phyloP scores from a whole-genome alignment of 2,797 vertebrate species.

The Micropoecilia bifurca region DNA sequence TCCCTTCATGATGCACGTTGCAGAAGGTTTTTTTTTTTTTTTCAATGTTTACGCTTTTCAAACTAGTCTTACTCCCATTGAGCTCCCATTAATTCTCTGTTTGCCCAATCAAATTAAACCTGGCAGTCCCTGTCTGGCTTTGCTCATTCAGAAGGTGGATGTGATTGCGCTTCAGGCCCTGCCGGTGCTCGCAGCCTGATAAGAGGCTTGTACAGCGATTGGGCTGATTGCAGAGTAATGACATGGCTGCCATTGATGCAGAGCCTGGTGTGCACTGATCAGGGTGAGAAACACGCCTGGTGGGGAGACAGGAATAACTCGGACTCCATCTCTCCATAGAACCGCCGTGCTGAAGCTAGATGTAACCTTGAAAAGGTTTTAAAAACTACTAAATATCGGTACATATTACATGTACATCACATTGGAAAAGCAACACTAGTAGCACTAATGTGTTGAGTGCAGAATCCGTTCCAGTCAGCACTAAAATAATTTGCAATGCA shows the following conservation, averaged over 20 bases:
- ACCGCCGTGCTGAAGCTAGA: too few relatives aligned
- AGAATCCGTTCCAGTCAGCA: slow-evolving; percentile 7
- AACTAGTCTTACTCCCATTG: slow-evolving; percentile 45
- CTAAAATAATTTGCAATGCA: slow-evolving; percentile 11
- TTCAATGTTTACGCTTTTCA: slow-evolving; percentile 17
- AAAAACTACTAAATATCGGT: not conserved
- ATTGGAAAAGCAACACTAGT: not conserved
- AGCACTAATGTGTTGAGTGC: not conserved
- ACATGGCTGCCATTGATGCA: slow-evolving; percentile 56
- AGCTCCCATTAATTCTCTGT: slow-evolving; percentile 59
- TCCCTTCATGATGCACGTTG: slow-evolving; percentile 50
- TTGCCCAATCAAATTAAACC: slow-evolving; percentile 72
- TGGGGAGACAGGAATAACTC: slow-evolving; percentile 47
- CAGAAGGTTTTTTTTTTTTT: slow-evolving; percentile 15
- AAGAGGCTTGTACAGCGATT: slow-evolving; percentile 60
- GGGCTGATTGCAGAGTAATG: slow-evolving; percentile 67
- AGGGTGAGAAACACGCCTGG: slow-evolving; percentile 56
- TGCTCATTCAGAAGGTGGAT: slow-evolving; percentile 61
- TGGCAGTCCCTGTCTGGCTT: slow-evolving; percentile 57
- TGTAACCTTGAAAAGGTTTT: not conserved
- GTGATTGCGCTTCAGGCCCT: slow-evolving; percentile 65
- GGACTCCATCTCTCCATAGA: not conserved
- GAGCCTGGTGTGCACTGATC: slow-evolving; percentile 58
- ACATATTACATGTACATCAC: not conserved
- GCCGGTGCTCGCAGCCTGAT: slow-evolving; percentile 56